Evolutionary conservation across 64 coral and sea anemone species (phyloP).

Genomic region (Stichodactyla mertensii): DNA sequence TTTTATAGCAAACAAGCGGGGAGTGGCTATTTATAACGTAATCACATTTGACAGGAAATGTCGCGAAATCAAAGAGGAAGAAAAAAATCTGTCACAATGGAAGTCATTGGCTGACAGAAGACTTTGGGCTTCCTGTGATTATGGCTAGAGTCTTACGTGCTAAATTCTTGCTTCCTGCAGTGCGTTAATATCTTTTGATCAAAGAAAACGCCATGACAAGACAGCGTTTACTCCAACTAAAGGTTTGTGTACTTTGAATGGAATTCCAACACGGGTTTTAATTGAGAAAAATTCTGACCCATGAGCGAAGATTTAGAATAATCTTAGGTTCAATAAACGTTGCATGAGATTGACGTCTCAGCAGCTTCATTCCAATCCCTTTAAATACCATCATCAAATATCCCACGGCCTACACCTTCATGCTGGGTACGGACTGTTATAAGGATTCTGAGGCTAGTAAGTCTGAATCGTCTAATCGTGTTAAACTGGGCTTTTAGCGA

Average conservation of each 20-base stretch:
- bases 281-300: conserved; percentile 1
- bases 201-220: conserved; percentile 7
- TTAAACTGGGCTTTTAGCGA: not conserved
- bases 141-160: not conserved
- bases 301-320: not conserved
- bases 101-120: conserved; percentile 9
- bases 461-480: not conserved
- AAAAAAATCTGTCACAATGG: not conserved
- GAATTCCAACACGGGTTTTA: conserved; percentile 15
- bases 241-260: conserved; percentile 23
- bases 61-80: conserved; percentile 7
- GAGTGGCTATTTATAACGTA: conserved; percentile 24
- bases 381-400: conserved; percentile 11
- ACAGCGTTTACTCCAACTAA: not conserved
- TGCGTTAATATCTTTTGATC: not conserved
- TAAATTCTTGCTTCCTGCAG: conserved; percentile 11
- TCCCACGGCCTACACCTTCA: not conserved
- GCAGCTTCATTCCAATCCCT: not conserved
- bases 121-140: conserved; percentile 18
- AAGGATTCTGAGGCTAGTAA: not conserved
- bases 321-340: conserved; percentile 12
- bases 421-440: not conserved
- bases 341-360: conserved; percentile 4
- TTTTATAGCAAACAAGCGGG: conserved; percentile 18
- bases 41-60: conserved; percentile 22